phyloP scores from a whole-genome alignment of 2,113 vertebrate genomes.

The Barnardius zonarius region DNA sequence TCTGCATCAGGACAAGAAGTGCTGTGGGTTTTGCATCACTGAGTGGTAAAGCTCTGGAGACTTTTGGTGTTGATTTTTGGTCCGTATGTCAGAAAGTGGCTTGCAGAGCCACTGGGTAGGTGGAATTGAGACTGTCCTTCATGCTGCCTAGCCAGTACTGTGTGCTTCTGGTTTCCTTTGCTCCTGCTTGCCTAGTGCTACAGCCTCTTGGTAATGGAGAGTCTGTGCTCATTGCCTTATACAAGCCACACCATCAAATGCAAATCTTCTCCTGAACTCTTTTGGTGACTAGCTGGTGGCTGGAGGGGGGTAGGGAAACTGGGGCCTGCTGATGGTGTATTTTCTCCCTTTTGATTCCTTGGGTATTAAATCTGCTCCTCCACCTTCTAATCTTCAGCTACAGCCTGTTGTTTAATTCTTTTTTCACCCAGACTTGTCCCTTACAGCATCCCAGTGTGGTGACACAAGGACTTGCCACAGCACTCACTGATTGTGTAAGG shows the following conservation, averaged over 20 bases:
- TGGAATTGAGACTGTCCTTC: background rate
- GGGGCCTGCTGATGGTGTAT: background rate
- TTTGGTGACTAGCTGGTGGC: background rate
- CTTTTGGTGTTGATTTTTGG: background rate
- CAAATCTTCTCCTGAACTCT: background rate
- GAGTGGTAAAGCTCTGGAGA: background rate
- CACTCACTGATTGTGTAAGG: background rate
- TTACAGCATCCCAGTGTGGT: background rate
- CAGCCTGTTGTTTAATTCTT: background rate
- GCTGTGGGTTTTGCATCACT: background rate
- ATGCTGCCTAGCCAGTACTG: background rate
- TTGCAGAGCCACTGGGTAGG: background rate
- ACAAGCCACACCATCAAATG: background rate
- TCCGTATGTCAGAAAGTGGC: background rate
- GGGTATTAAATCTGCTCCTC: background rate
- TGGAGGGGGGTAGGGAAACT: background rate
- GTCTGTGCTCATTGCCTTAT: background rate
- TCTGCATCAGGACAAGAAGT: background rate
- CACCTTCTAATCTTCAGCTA: slow-evolving; percentile 9
- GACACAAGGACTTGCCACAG: background rate
- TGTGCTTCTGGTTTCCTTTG: background rate
- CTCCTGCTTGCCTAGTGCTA: background rate
- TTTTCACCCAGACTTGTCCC: background rate
- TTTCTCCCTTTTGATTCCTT: slow-evolving; percentile 25
- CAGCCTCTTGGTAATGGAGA: background rate